Evolutionary conservation across 1,140 invertebrate species (phyloP).

Genomic region (Pogonognathellus flavescens): DNA sequence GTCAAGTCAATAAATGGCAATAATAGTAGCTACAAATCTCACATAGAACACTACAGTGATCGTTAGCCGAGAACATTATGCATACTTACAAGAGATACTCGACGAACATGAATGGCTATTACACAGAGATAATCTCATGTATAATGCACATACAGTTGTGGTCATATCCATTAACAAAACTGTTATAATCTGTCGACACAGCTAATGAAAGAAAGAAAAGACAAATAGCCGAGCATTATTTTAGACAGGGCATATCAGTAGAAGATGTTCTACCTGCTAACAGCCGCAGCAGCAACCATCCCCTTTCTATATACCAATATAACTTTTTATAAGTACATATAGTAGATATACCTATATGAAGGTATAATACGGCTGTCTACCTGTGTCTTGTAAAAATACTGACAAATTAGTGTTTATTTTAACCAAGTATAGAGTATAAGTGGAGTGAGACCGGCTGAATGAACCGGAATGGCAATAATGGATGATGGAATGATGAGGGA

Average conservation of each 20-base stretch:
- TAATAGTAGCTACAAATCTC: neutral
- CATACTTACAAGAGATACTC: neutral
- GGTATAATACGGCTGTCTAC: neutral
- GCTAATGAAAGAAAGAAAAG: slow-evolving; percentile 29
- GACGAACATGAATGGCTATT: neutral
- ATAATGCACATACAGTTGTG: neutral
- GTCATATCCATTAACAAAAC: slow-evolving; percentile 5
- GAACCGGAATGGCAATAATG: neutral
- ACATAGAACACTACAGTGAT: neutral
- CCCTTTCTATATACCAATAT: neutral
- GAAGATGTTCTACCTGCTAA: neutral
- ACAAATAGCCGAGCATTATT: neutral
- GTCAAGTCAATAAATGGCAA: too few relatives aligned
- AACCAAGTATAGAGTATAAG: neutral
- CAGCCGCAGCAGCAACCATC: neutral
- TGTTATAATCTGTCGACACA: slow-evolving; percentile 17
- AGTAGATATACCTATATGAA: neutral
- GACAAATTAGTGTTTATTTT: slow-evolving; percentile 7
- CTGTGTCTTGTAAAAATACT: slow-evolving; percentile 3
- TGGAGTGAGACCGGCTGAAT: neutral
- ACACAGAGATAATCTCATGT: neutral
- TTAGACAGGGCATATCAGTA: neutral
- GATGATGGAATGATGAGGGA: too few relatives aligned
- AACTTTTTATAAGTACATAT: too few relatives aligned
- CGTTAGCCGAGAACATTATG: neutral